Conservation (phyloP, 1,140 invertebrate species). For the Mya arenaria region DNA sequence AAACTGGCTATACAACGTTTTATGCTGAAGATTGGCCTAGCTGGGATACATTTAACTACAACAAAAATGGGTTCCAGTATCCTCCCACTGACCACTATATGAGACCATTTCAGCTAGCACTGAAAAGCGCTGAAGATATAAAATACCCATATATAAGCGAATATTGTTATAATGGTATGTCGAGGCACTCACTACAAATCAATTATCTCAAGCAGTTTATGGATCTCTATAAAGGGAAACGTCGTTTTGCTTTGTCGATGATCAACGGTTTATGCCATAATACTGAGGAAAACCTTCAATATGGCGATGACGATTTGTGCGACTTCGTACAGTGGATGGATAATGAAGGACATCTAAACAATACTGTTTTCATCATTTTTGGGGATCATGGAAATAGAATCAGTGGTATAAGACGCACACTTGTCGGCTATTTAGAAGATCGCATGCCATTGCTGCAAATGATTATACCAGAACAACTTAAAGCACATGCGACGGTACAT, state of each 20-base stretch:
- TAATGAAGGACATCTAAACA: slow-evolving; percentile 77
- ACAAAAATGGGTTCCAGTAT: slow-evolving; percentile 79
- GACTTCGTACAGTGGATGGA: slow-evolving; percentile 77
- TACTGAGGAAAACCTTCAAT: slow-evolving; percentile 51
- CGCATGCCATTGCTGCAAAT: no score
- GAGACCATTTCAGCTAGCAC: slow-evolving; percentile 77
- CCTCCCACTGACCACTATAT: slow-evolving; percentile 82
- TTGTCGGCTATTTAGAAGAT: no score
- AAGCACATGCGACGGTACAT: no score
- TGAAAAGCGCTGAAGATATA: slow-evolving; percentile 70
- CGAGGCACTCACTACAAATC: slow-evolving; percentile 54
- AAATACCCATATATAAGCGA: no score
- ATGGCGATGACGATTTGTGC: slow-evolving; percentile 59
- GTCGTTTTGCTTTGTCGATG: slow-evolving; percentile 58
- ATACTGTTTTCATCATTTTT: slow-evolving; percentile 89
- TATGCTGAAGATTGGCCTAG: slow-evolving; percentile 82
- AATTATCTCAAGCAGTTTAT: slow-evolving; percentile 62
- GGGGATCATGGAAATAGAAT: slow-evolving; percentile 97
- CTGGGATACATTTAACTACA: slow-evolving; percentile 82
- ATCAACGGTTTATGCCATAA: slow-evolving; percentile 55
- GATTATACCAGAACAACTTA: no score
- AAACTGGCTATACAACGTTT: slow-evolving; percentile 81
- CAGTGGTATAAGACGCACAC: slow-evolving; percentile 90
- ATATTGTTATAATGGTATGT: slow-evolving; percentile 55
- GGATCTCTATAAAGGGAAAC: slow-evolving; percentile 42